A percentile compares a stretch with the other conserved stretches of the same genome.
Evolutionary conservation across 2,888 invertebrate species (phyloP).

Genomic region (Drosophila mimica): DNA sequence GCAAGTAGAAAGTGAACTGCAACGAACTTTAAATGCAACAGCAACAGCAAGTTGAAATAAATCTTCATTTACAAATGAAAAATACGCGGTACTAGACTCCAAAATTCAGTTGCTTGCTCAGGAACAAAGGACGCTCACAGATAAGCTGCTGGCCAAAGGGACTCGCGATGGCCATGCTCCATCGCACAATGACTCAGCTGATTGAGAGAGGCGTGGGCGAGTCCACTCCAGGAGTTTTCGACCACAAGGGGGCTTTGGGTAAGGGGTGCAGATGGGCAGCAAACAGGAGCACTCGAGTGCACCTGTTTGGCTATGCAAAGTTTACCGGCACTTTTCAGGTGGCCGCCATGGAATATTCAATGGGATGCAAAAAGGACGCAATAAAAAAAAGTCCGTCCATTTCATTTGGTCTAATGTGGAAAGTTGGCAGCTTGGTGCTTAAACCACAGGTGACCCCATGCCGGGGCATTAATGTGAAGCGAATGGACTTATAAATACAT

Average conservation of each 20-base stretch:
- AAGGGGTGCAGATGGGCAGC: no score
- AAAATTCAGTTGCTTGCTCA: conserved; percentile 25
- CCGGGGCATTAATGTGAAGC: conserved; percentile 30
- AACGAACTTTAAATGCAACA: conserved; percentile 29
- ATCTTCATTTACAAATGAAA: conserved; percentile 4
- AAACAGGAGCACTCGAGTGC: conserved; percentile 44
- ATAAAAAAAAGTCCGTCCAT: conserved; percentile 25
- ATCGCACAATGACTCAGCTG: conserved; percentile 51
- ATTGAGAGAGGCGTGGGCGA: conserved; percentile 29
- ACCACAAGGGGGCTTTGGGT: background rate
- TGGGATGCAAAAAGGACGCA: conserved; percentile 48
- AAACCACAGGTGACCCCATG: conserved; percentile 55
- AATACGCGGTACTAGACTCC: conserved; percentile 18
- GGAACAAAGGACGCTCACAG: conserved; percentile 15
- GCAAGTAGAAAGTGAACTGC: conserved; percentile 64
- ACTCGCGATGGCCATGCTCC: background rate
- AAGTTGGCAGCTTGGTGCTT: conserved; percentile 46
- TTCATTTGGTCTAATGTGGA: conserved; percentile 63
- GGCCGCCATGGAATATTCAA: conserved; percentile 58
- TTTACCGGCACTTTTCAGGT: conserved; percentile 58
- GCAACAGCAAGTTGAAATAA: conserved; percentile 37
- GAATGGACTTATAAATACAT: conserved; percentile 61
- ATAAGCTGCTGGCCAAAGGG: background rate
- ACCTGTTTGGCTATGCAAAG: conserved; percentile 75
- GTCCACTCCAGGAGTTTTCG: conserved; percentile 1